phyloP scores from a whole-genome alignment of 2,113 vertebrate species.

The Rhabdornis inornatus region DNA sequence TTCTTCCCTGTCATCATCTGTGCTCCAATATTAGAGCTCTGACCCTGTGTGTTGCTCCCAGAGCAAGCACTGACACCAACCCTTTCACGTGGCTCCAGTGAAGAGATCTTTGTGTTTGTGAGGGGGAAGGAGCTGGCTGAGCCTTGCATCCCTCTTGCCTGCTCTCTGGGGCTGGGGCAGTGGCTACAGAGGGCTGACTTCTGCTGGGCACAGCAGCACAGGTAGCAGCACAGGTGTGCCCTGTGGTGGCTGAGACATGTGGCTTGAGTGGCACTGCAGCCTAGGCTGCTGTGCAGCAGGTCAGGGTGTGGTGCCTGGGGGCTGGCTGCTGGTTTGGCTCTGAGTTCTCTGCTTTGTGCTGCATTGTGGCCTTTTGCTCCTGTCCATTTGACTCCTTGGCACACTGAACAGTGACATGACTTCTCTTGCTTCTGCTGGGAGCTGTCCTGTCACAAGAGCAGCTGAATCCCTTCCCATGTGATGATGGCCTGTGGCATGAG shows the following conservation, averaged over 20 bases:
- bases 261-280: neutral
- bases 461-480: accelerated
- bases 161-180: accelerated
- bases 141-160: neutral
- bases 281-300: accelerated
- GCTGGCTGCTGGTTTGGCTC: neutral
- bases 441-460: neutral
- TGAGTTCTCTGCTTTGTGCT: neutral
- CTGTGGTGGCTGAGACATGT: accelerated
- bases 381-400: neutral
- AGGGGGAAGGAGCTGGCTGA: neutral
- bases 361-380: neutral
- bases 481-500: neutral
- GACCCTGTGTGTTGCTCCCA: neutral
- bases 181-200: neutral
- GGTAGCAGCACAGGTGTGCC: neutral
- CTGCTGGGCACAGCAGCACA: neutral
- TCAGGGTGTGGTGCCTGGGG: neutral
- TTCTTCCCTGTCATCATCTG: neutral
- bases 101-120: neutral
- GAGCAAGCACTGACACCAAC: neutral
- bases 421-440: neutral
- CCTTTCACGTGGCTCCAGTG: neutral
- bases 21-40: neutral
- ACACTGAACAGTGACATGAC: accelerated